These are phyloP conservation scores for Phalloptychus januarius DNA, from an alignment of 2,797 vertebrate genomes.

Conservation along the genomic window DNA sequence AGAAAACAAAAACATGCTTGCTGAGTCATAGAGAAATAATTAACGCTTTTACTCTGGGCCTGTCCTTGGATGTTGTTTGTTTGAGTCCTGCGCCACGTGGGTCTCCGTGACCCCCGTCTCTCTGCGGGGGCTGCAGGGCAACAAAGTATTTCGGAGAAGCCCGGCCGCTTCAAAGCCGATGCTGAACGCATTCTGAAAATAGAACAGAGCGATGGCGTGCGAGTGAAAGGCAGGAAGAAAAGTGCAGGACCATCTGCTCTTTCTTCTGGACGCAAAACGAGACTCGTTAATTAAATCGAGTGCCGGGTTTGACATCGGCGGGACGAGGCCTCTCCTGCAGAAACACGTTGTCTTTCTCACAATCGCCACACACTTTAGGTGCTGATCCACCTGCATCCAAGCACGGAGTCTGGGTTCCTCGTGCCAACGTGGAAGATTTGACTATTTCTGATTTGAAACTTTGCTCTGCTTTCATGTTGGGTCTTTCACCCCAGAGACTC, in stretches of 20 bases:
- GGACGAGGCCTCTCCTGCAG: conserved; percentile 63
- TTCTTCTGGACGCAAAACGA: conserved; percentile 69
- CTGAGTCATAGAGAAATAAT: conserved; percentile 52
- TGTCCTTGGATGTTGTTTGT: conserved; percentile 65
- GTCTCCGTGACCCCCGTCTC: conserved; percentile 62
- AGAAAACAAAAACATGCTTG: conserved; percentile 2
- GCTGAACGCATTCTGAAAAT: conserved; percentile 60
- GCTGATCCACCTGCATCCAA: background rate
- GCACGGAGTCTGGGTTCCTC: background rate
- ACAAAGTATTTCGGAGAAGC: conserved; percentile 46
- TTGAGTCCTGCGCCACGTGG: conserved; percentile 46
- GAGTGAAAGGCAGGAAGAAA: conserved; percentile 35
- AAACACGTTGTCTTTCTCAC: conserved; percentile 33
- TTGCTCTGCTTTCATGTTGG: conserved; percentile 13
- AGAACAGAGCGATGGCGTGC: conserved; percentile 64
- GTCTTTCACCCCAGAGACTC: conserved; percentile 20
- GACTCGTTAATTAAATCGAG: conserved; percentile 75
- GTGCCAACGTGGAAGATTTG: conserved; percentile 17
- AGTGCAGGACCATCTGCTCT: conserved; percentile 73
- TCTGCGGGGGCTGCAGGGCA: conserved; percentile 35
- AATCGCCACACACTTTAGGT: background rate
- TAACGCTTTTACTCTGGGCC: conserved; percentile 49
- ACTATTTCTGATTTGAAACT: conserved; percentile 23
- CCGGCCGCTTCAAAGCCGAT: conserved; percentile 59
- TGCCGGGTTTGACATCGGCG: conserved; percentile 64